phyloP scores from a whole-genome alignment of 2,113 vertebrate species.

The Misgurnus anguillicaudatus region DNA sequence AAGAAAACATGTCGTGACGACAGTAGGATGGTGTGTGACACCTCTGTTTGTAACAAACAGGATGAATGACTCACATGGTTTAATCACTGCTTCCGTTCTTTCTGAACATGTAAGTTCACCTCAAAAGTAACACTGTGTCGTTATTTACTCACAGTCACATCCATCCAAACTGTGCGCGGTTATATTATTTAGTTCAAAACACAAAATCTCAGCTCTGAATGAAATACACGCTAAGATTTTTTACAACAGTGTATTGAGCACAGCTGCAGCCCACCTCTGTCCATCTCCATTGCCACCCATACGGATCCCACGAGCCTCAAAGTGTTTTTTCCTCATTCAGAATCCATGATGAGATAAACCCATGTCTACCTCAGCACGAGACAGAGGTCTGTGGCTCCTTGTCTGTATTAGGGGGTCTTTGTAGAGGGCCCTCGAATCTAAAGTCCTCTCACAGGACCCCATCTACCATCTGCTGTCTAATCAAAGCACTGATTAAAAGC shows the following conservation, averaged over 20 bases:
- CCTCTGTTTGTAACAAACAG: conserved; percentile 53
- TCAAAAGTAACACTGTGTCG: not conserved
- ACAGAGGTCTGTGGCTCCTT: not conserved
- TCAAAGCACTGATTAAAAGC: conserved; percentile 45
- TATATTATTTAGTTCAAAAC: not conserved
- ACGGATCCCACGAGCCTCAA: not conserved
- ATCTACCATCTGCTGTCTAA: conserved; percentile 53
- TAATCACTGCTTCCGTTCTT: conserved; percentile 28
- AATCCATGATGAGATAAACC: not conserved
- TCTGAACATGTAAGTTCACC: conserved; percentile 3
- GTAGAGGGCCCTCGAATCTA: conserved; percentile 4
- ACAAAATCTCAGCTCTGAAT: not conserved
- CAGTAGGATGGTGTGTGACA: conserved; percentile 35
- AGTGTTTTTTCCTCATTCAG: not conserved
- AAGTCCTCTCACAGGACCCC: conserved; percentile 30
- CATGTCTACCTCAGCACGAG: not conserved
- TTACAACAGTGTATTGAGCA: too few species aligned
- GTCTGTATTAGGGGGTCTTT: not conserved
- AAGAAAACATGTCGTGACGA: conserved; percentile 25
- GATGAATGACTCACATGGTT: conserved; percentile 56
- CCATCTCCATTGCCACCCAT: not conserved
- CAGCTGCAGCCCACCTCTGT: too few species aligned
- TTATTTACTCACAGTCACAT: conserved; percentile 19
- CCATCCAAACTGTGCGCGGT: not conserved
- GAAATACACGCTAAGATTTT: too few species aligned